Base-by-base conservation (phyloP, 2,797 vertebrate genomes). In the Amazona finschi region DNA sequence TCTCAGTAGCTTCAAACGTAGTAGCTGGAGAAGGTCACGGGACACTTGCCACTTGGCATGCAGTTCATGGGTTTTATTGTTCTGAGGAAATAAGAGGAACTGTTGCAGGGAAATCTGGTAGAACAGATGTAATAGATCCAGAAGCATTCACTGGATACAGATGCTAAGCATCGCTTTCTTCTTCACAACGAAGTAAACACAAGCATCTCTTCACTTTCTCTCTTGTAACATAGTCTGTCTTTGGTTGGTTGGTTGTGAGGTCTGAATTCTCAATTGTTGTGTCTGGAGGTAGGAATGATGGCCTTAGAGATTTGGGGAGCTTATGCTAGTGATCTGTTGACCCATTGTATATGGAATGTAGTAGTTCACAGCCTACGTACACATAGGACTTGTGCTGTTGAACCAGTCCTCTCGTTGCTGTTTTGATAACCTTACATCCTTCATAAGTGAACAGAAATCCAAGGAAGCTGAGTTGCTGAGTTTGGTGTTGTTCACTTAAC, bases 1-100 rank as follows among this genome's bases (percentile, higher is more conserved):
- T 92, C 87, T 46, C 50, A 22, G 95, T 87, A 76, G 75, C 84
- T 91, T 93, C 76, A 43, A n/a, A 31, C 84, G 47, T 36, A 55
- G 65, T 87, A 94, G 89, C 89, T 94, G 77, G 79, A 78, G 91
- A 71, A 90, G 77, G 64, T 91, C 70, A 3, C 9, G 89, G 94
- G 89, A 86, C 90, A 87, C 46, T 85, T 2, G 2, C 87, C 85
- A 91, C 93, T 94, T 95, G 93, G 94, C 85, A n/a, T 73, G 79
- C 31, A 75, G 85, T 65, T 89, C 70, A 8, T 85, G 84, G 62
- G 6, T 92, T 91, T 94, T 92, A 87, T 89, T 96, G 89, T 89
- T 86, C 62, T 12, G 46, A 70, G 73, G 79, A 87, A 95, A 27
- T 15, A 85, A 60, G 79, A 94, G 62, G 66, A 92, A 55, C 76